Evolutionary conservation across 2,888 invertebrate species (phyloP).

Genomic region (Vanessa cardui): DNA sequence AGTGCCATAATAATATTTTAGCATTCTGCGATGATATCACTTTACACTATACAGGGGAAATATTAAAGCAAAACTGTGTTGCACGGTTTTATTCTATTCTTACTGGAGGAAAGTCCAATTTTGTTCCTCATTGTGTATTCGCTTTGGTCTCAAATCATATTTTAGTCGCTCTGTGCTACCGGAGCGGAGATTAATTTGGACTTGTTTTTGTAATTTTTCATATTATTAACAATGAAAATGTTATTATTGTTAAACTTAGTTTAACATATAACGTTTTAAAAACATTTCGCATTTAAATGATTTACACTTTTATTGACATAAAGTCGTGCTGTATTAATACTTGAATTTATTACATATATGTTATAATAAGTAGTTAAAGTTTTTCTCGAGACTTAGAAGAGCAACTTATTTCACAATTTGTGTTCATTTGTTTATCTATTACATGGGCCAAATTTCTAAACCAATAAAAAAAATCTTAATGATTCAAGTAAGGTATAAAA

Average conservation of each 20-base stretch:
- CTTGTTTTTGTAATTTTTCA: conserved; percentile 26
- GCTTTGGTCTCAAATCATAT: conserved; percentile 63
- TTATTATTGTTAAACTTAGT: background rate
- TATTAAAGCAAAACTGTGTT: conserved; percentile 54
- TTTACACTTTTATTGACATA: no score
- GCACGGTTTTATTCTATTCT: conserved; percentile 57
- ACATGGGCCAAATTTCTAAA: no score
- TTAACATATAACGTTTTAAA: no score
- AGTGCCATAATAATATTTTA: conserved; percentile 18
- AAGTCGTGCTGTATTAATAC: no score
- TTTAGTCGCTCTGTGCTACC: conserved; percentile 53
- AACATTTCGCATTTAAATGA: no score
- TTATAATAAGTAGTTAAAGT: no score
- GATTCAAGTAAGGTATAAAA: no score
- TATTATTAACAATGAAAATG: conserved; percentile 14
- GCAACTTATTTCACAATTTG: no score
- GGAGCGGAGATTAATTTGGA: conserved; percentile 40
- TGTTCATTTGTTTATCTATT: no score
- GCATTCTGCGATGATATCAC: conserved; percentile 45
- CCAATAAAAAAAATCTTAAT: no score
- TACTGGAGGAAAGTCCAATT: conserved; percentile 61
- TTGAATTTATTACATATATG: no score
- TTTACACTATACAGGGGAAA: conserved; percentile 52
- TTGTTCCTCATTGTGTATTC: conserved; percentile 64
- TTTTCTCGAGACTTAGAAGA: no score